phyloP scores from a whole-genome alignment of 2,797 vertebrate genomes.

The Thunnus albacares region DNA sequence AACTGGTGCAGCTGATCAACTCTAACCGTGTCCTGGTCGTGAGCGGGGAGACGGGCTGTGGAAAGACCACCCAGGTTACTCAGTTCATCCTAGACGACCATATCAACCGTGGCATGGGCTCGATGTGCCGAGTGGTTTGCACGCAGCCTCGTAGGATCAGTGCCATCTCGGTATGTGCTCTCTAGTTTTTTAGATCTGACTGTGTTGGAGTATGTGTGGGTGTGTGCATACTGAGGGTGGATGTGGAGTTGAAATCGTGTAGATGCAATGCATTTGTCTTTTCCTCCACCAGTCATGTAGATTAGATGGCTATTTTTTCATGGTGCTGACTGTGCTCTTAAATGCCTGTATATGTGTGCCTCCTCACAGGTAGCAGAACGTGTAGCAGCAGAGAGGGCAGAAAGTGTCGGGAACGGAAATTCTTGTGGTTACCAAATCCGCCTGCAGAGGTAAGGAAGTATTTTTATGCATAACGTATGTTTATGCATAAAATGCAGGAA shows the following conservation, averaged over 20 bases:
- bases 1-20: slow-evolving; percentile 90
- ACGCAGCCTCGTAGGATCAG: slow-evolving; percentile 97
- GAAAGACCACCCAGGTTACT: slow-evolving; percentile 97
- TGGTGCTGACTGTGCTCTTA: not conserved
- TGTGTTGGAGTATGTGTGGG: not conserved
- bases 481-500: slow-evolving; percentile 21
- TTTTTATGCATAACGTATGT: not conserved
- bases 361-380: slow-evolving; percentile 93
- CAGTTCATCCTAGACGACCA: slow-evolving; percentile 97
- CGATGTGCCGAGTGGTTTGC: slow-evolving; percentile 93
- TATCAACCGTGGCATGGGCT: slow-evolving; percentile 91
- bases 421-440: slow-evolving; percentile 99
- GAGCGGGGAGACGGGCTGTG: slow-evolving; percentile 97
- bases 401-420: slow-evolving; percentile 91
- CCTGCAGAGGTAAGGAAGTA: slow-evolving; percentile 90
- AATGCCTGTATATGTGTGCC: not conserved
- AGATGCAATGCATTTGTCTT: not conserved
- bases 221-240: not conserved
- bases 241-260: not conserved
- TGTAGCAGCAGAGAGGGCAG: slow-evolving; percentile 94
- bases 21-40: slow-evolving; percentile 91
- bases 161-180: slow-evolving; percentile 91
- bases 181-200: not conserved
- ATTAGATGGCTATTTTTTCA: not conserved
- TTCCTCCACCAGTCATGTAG: not conserved